These are phyloP conservation scores for Cyrtorhinus lividipennis DNA, from an alignment of 1,140 invertebrate species.

Conservation along the genomic window DNA sequence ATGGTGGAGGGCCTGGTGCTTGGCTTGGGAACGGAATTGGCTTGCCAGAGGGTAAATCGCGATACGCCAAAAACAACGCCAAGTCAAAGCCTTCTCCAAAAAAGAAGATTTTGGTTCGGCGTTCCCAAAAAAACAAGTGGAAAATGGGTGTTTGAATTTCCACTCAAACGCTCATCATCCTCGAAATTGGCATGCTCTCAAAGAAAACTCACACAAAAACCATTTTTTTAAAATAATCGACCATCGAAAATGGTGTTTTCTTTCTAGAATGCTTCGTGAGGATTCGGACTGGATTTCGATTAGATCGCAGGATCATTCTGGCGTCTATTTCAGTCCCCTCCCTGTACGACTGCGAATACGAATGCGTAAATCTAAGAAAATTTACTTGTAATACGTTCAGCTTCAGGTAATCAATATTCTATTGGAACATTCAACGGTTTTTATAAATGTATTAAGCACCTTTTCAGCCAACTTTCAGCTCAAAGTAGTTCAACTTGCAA, in stretches of 20 bases:
- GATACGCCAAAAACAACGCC: background rate
- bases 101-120: background rate
- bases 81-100: background rate
- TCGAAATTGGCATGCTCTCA: no score
- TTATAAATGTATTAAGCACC: no score
- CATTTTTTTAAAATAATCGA: no score
- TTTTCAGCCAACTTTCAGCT: no score
- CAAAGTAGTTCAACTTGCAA: no score
- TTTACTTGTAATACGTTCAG: constrained; percentile 60
- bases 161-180: no score
- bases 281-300: constrained; percentile 51
- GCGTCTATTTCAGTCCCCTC: constrained; percentile 45
- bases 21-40: constrained; percentile 18
- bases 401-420: constrained; percentile 55
- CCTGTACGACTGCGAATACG: constrained; percentile 54
- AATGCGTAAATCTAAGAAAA: constrained; percentile 51
- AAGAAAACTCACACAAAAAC: no score
- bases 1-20: constrained; percentile 17
- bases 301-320: constrained; percentile 45
- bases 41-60: constrained; percentile 19
- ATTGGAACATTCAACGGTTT: no score
- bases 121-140: background rate
- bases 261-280: constrained; percentile 57
- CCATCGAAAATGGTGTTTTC: background rate
- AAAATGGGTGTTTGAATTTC: no score